Base-by-base conservation (phyloP, 2,113 vertebrate species). In the Eupsittula cactorum region DNA sequence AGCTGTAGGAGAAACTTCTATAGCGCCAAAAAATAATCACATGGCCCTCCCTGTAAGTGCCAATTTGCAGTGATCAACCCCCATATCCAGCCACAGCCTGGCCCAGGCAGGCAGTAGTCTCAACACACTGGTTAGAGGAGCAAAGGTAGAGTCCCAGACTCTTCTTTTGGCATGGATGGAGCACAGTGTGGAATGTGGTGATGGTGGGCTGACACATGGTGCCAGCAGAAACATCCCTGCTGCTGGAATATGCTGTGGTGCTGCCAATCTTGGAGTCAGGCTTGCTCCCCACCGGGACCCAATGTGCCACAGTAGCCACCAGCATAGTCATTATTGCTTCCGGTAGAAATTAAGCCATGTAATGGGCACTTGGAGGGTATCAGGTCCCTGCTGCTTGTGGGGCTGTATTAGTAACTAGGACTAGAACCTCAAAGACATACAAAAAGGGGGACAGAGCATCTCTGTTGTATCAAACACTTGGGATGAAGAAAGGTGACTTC, bases 321-420 rank as follows among this genome's bases (percentile, higher is more conserved):
- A 68, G 41, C 69, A 12, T 5, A 25, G 21, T 29, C 13, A 9
- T 33, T 57, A 9, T 8, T 1, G 0, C 5, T 70, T 69, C 35
- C 31, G 31, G 42, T 9, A 46, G n/a, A 11, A n/a, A 39, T 46
- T 52, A 24, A 89, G 6, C 35, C 35, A n/a, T 0, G 0, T 13
- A 35, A 68, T 4, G 18, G 50, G 31, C 41, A 35, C 18, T 44
- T 3, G 18, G 39, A 76, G 35, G 20, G 44, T 27, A 57, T 73
- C 57, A 10, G 24, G 14, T 33, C 59, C 52, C 67, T 29, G 55
- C 37, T 53, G 27, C 44, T 67, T 50, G 6, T 9, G 24, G 39
- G 0, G 1, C 25, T 60, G 23, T 27, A 3, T 19, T n/a, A 18
- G 47, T 24, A 68, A 29, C 50, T 9, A 14, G 35, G 44, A 13